phyloP scores from a whole-genome alignment of 2,113 vertebrate species.

The Sebastes schlegelii region DNA sequence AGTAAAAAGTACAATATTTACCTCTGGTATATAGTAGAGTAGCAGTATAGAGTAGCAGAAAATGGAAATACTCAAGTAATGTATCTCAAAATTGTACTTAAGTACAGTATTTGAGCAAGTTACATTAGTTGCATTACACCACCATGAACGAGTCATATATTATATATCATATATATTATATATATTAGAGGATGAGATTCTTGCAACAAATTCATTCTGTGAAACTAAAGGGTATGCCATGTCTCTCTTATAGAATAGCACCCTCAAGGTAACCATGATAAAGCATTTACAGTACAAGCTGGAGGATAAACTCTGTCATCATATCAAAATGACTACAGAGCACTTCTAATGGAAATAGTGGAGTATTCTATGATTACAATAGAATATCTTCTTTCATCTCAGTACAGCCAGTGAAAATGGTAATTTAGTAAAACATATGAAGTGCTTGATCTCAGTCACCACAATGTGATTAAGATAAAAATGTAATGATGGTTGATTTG shows the following conservation, averaged over 20 bases:
- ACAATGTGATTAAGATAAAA: not conserved
- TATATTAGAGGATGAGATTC: too few relatives aligned
- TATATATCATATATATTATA: too few relatives aligned
- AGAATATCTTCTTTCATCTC: slow-evolving; percentile 2
- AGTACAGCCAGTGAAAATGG: not conserved
- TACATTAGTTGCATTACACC: too few relatives aligned
- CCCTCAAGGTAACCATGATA: not conserved
- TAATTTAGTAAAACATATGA: not conserved
- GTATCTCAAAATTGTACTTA: too few relatives aligned
- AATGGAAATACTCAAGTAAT: too few relatives aligned
- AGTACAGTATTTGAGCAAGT: too few relatives aligned
- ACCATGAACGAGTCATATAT: too few relatives aligned
- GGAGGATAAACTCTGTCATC: not conserved
- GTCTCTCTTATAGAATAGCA: not conserved
- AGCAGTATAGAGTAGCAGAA: too few relatives aligned
- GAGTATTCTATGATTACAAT: not conserved
- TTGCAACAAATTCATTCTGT: not conserved
- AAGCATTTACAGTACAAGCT: not conserved
- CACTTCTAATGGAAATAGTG: not conserved
- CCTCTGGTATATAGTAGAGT: too few relatives aligned
- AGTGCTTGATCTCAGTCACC: not conserved
- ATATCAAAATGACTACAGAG: not conserved
- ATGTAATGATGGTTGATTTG: not conserved
- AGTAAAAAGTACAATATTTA: too few relatives aligned
- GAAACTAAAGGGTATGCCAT: not conserved